These are phyloP conservation scores for Orchesellides sinensis DNA, from an alignment of 2,888 invertebrate species.

Conservation along the genomic window DNA sequence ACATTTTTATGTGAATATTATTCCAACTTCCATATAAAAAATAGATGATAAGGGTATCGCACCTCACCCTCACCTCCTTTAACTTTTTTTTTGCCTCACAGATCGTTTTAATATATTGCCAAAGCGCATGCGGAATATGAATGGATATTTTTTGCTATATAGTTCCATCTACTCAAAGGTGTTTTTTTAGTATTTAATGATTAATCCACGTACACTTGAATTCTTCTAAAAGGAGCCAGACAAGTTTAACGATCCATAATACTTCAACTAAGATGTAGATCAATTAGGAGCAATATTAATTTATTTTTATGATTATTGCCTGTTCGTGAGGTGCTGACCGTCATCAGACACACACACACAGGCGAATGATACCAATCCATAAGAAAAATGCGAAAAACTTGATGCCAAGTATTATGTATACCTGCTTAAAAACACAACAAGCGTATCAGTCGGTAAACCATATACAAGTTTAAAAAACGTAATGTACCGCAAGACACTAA, in stretches of 20 bases:
- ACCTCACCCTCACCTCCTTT: not conserved
- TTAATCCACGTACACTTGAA: not conserved
- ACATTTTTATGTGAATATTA: too few relatives aligned
- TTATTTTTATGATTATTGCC: conserved; percentile 66
- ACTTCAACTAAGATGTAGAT: conserved; percentile 62
- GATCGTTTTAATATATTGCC: conserved; percentile 25
- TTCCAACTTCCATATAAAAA: too few relatives aligned
- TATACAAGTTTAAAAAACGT: too few relatives aligned
- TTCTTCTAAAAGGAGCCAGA: conserved; percentile 29
- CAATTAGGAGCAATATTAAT: conserved; percentile 68
- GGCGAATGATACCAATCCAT: conserved; percentile 23
- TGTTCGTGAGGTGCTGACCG: conserved; percentile 60
- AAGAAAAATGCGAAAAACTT: not conserved
- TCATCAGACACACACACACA: conserved; percentile 25
- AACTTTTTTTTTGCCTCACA: not conserved
- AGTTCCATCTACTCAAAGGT: not conserved
- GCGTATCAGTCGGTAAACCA: not conserved
- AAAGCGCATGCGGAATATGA: conserved; percentile 1
- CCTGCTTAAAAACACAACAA: not conserved
- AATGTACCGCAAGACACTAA: not conserved
- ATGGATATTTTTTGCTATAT: not conserved
- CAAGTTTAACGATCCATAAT: conserved; percentile 62
- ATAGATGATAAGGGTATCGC: not conserved
- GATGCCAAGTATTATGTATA: too few relatives aligned
- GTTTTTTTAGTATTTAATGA: conserved; percentile 23